Evolutionary conservation across 2,797 vertebrate species (phyloP), one percentile per base, ranked within the genome.

Genomic region (Harpagifer antarcticus): DNA sequence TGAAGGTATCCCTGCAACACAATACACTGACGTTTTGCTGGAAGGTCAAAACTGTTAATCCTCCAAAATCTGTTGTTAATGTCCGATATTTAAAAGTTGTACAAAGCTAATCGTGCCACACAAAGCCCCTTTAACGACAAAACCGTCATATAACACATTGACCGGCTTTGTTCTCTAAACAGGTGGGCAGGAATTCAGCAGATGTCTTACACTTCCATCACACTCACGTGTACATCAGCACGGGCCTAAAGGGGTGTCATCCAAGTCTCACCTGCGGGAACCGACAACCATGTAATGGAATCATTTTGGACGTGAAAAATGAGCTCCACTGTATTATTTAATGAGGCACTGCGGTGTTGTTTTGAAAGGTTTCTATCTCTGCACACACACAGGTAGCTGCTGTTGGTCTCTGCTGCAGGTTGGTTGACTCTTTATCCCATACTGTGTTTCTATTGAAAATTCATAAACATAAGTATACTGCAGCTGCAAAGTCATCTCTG

Each of bases 241-340:
- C 5, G 1, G 5, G 61, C 53, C 40, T 69, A 9, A 27, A 44
- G 31, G 65, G 55, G 33, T 56, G 67, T 72, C 62, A 76, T 31
- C 33, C 31, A 15, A 3, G 12, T 60, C 65, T 81, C 60, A 55
- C 63, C 44, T 66, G 45, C 16, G 19, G 57, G 66, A 81, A 72
- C 68, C 55, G 76, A 86, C 74, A 48, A 80, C 69, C 77, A 72
- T 92, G 91, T 91, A 91, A 90, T 88, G 50, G 86, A 88, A 79
- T 83, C 83, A 83, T 86, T 87, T 88, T 70, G 72, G 53, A 77
- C 45, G 74, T 83, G 91, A 89, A 95, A 94, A 90, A 62, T 66
- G 89, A 94, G 78, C 89, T 89, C 76, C 43, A 16, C 73, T 89
- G 67, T 72, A 90, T 91, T 90, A 90, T 92, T 89, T 53, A 89